Evolutionary conservation across 2,797 vertebrate species (phyloP), one percentile per base, ranked within the genome.

Genomic region (Hephaestus fuliginosus): DNA sequence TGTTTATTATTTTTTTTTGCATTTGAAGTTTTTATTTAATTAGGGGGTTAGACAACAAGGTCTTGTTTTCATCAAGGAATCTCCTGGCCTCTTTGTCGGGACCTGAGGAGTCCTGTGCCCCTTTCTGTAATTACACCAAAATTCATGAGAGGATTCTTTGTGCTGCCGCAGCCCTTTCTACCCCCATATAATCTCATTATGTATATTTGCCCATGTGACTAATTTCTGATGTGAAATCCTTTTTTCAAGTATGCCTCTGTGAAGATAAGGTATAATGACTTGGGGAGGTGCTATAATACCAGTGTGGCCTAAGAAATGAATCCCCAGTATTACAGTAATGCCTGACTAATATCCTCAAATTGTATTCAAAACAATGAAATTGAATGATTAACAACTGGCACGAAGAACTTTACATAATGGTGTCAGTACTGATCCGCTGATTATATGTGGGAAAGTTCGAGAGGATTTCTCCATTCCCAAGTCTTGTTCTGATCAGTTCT

Each of bases 111-210:
- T 68, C 82, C 51, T 74, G 33, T 70, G 74, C 64, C 70, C 85
- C 80, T 72, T 77, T 79, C 84, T 85, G 63, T 90, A 91, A 92
- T 94, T 91, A 91, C 14, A 66, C 67, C 61, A 83, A 74, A 72
- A 88, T 82, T 88, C 81, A 88, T 91, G 80, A 90, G 88, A 89
- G 81, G 76, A 87, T 88, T 91, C 87, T 91, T 92, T 91, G 81
- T 89, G 57, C 57, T 52, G 58, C 83, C 53, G 75, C 55, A 5
- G 55, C 57, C 44, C 56, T 84, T 85, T 69, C 63, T 83, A 52
- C 66, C 73, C 10, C n/a, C 44, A 68, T 72, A 86, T 89, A 86
- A 91, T 91, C 88, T 84, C 53, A 88, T 92, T 84, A 84, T 82
- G 73, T 82, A 81, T 74, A 84, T 89, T 69, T 84, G 63, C 62